Evolutionary conservation across 92 coral and sea anemone species (phyloP), one percentile per base, ranked within the genome.

Genomic region (Epizoanthus ramosus): DNA sequence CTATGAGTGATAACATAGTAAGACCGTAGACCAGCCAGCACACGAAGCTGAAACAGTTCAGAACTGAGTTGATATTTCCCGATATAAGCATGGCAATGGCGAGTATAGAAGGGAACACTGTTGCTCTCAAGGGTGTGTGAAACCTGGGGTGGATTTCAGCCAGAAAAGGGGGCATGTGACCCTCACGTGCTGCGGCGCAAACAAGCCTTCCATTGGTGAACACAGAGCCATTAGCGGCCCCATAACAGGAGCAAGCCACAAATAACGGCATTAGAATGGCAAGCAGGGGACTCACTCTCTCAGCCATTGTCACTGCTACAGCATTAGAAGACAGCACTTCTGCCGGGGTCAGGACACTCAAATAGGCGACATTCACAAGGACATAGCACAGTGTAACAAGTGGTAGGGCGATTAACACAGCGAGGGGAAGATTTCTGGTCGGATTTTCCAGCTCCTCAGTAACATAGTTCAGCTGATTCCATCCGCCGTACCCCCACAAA

Each of bases 181-280:
- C 92, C 23, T 88, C 85, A 53, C 83, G 86, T 31, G 92, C 94
- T 23, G 94, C 94, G 23, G 94, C 89, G 50, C 92, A 91, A 3
- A 91, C 94, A 14, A 91, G 90, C 85, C 88, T 89, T 23, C 90
- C 92, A 25, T 89, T 88, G 3, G 94, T 91, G 76, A 91, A 91
- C 35, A 91, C 84, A 6, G 94, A 89, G 23, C 92, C 91, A 73
- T 91, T 91, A 6, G 94, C 94, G 39, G 94, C 94, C 50, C 94
- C 94, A 83, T 85, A 88, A 72, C 94, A 91, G 54, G 94, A 91
- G 56, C 94, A 88, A 74, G 94, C 92, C 33, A 91, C 94, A 71
- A 91, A 80, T 31, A 91, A 80, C 0, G 94, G 94, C 90, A 91
- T 91, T 18, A 91, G 21, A 18, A 83, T 74, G 16, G 83, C 82